These are phyloP conservation scores for Cairina moschata DNA, from an alignment of 2,113 vertebrate species.

Conservation along the genomic window DNA sequence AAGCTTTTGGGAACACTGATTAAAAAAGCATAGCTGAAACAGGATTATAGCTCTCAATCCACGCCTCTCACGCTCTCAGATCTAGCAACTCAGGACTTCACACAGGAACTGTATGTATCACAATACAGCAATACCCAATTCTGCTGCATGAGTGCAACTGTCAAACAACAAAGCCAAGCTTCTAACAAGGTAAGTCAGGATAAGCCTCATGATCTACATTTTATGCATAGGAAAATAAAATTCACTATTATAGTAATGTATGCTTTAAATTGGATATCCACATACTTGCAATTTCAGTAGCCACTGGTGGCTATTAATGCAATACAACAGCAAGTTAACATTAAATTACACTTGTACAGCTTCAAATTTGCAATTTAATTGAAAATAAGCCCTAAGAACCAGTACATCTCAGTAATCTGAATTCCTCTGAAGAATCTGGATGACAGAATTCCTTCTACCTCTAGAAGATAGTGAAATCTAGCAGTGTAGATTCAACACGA, in stretches of 20 bases:
- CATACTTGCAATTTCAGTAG: neutral
- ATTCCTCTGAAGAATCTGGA: neutral
- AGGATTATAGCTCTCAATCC: neutral
- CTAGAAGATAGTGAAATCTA: neutral
- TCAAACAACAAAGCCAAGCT: neutral
- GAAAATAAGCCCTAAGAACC: neutral
- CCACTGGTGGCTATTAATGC: neutral
- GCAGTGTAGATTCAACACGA: neutral
- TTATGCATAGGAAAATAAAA: neutral
- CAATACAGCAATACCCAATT: neutral
- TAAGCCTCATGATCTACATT: neutral
- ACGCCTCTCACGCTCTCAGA: neutral
- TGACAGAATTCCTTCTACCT: neutral
- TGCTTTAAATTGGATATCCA: neutral
- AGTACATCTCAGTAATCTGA: neutral
- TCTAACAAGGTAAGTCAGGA: neutral
- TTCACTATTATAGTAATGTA: neutral
- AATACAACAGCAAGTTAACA: neutral
- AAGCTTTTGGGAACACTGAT: neutral
- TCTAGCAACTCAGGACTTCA: no score
- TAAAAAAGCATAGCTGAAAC: neutral
- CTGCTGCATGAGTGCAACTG: neutral
- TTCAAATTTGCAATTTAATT: neutral
- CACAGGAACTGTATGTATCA: neutral
- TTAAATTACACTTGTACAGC: neutral